Evolutionary conservation across 1,140 invertebrate genomes (phyloP).

Genomic region (Ostrea edulis): DNA sequence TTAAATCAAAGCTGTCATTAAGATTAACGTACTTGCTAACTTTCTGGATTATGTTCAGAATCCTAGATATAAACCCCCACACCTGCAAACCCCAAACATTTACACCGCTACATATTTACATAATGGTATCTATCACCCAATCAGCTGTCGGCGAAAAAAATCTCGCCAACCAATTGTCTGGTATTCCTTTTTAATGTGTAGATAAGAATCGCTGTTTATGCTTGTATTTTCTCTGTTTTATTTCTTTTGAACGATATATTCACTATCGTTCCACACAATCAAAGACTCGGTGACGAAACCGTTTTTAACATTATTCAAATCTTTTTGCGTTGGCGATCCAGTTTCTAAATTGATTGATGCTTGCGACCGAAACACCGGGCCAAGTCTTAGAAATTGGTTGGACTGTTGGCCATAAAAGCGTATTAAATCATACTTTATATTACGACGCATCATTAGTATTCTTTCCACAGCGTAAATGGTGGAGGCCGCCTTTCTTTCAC

Average conservation of each 20-base stretch:
- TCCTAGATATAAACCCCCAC: not conserved
- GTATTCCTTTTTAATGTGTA: conserved; percentile 28
- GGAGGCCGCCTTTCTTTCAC: not conserved
- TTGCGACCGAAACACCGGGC: conserved; percentile 28
- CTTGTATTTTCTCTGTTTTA: conserved; percentile 28
- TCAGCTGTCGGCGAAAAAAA: conserved; percentile 22
- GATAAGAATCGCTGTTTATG: conserved; percentile 36
- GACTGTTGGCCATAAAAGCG: conserved; percentile 28
- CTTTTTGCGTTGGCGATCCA: conserved; percentile 8
- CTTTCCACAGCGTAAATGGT: not conserved
- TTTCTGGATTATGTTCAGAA: conserved; percentile 9
- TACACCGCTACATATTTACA: conserved; percentile 23
- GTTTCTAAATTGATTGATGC: conserved; percentile 35
- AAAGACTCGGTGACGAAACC: conserved; percentile 25
- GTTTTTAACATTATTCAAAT: conserved; percentile 39
- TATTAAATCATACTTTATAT: conserved; percentile 38
- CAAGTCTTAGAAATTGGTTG: conserved; percentile 31
- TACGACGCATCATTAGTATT: conserved; percentile 14
- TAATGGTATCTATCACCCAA: conserved; percentile 25
- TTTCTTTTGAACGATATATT: conserved; percentile 38
- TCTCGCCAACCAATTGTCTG: conserved; percentile 35
- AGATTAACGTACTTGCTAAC: not conserved
- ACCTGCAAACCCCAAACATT: conserved; percentile 23
- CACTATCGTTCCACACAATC: conserved; percentile 13
- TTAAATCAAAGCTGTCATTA: not conserved